Base-by-base conservation (phyloP, 2,888 invertebrate genomes). In the Macrophya alboannulata region DNA sequence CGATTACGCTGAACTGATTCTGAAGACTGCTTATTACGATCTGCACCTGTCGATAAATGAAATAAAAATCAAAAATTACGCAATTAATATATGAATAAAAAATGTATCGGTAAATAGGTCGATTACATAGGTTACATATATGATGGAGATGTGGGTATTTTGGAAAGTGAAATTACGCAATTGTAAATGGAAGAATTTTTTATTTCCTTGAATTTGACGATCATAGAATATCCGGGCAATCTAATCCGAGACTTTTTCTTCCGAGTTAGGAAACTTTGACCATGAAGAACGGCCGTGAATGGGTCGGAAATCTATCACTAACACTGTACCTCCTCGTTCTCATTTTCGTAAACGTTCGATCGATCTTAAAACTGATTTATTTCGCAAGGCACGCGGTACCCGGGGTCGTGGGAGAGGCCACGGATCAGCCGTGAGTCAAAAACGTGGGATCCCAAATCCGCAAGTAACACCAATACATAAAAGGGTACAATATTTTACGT, bases 391-490 rank as follows among this genome's bases (percentile, higher is more conserved):
- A 17, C 3, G n/a, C 31, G n/a, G 71, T 62, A 40, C 4, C 10
- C 31, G 15, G 77, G 72, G 55, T 77, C 77, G 55, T 77, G 77
- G 17, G 51, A 55, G 31, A 77, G 77, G 77, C 43, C 51, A 45
- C 4, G n/a, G n/a, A 40, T 12, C 17, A 31, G 45, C 45, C 74
- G 15, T 74, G 45, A 43, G 25, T 74, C 74, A 74, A 74, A 74
- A 31, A 45, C 72, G 72, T 74, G 48, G 9, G 76, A 45, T 31
- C 15, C 9, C 10, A 45, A 0, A 10, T 45, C 62, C 62, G 10
- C 25, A 25, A 10, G 25, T 31, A 62, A 62, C 62, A 8, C 8
- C 8, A 25, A 17, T 15, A 15, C 51, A 55, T 5, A n/a, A 5
- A 51, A 1, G n/a, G n/a, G 25, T 21, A 9, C 25, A 12, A 25